These are phyloP conservation scores for Hesperophylax magnus DNA, from an alignment of 1,140 invertebrate genomes.

Conservation along the genomic window DNA sequence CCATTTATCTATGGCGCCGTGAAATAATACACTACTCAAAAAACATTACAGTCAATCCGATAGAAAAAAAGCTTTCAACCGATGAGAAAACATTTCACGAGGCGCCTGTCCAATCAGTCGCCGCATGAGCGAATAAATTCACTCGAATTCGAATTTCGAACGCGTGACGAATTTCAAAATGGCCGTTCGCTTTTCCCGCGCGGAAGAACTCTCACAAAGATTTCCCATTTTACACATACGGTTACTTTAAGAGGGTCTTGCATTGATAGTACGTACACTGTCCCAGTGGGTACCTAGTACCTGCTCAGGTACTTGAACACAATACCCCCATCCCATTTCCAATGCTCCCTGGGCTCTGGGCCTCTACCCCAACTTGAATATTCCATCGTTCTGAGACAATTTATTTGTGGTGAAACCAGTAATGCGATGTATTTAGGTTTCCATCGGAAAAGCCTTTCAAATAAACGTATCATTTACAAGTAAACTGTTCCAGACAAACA, in stretches of 20 bases:
- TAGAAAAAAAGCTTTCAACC: constrained; percentile 37
- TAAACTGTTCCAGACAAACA: too few relatives aligned
- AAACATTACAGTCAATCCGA: constrained; percentile 42
- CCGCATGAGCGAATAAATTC: constrained; percentile 52
- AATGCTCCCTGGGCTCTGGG: too few relatives aligned
- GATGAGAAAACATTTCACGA: constrained; percentile 39
- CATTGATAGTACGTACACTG: not conserved
- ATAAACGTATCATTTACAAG: too few relatives aligned
- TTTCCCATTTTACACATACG: constrained; percentile 12
- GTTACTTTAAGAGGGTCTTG: not conserved
- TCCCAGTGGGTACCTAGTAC: not conserved
- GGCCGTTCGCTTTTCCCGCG: constrained; percentile 1
- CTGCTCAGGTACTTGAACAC: not conserved
- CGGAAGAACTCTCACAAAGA: constrained; percentile 7
- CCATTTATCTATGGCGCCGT: constrained; percentile 24
- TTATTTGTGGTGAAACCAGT: not conserved
- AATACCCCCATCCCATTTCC: too few relatives aligned
- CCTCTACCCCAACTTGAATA: not conserved
- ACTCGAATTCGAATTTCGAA: constrained; percentile 56
- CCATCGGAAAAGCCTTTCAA: too few relatives aligned
- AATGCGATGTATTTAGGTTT: not conserved
- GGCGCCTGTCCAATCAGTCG: constrained; percentile 47
- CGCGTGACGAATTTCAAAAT: constrained; percentile 54
- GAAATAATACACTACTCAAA: constrained; percentile 44
- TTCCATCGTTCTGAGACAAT: not conserved